Evolutionary conservation across 2,888 invertebrate genomes (phyloP).

Genomic region (Ophion ventricosus): DNA sequence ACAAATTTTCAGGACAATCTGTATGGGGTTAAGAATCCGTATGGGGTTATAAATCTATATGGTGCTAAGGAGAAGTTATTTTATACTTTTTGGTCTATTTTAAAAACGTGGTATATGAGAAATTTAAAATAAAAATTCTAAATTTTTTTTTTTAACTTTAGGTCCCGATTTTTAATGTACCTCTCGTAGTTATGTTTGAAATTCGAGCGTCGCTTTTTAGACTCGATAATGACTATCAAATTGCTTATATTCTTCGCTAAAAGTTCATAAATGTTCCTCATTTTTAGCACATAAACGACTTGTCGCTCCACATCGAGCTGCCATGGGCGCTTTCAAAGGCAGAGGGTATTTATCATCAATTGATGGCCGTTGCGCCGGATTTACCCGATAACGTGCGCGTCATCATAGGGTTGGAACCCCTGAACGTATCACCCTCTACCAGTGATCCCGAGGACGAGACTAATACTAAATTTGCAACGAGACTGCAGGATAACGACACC

Average conservation of each 20-base stretch:
- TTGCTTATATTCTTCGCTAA: too few species aligned
- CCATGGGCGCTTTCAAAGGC: conserved; percentile 92
- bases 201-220: background rate
- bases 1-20: too few species aligned
- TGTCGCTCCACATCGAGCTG: conserved; percentile 94
- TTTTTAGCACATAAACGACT: conserved; percentile 95
- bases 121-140: too few species aligned
- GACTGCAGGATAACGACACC: conserved; percentile 80
- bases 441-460: conserved; percentile 71
- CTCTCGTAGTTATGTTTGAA: background rate
- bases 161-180: background rate
- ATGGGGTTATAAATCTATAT: too few species aligned
- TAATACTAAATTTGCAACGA: conserved; percentile 70
- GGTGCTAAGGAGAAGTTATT: too few species aligned
- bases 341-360: conserved; percentile 96
- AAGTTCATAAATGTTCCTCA: background rate
- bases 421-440: conserved; percentile 73
- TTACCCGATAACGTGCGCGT: conserved; percentile 89
- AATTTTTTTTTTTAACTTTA: too few species aligned
- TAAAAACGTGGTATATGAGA: too few species aligned
- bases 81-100: too few species aligned
- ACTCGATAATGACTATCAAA: background rate
- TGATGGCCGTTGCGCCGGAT: conserved; percentile 88
- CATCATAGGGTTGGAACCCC: conserved; percentile 88
- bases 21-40: too few species aligned